A percentile compares a stretch with the other conserved stretches of the same genome.
Evolutionary conservation across 1,140 invertebrate species (phyloP).

Genomic region (Cephus cinctus): DNA sequence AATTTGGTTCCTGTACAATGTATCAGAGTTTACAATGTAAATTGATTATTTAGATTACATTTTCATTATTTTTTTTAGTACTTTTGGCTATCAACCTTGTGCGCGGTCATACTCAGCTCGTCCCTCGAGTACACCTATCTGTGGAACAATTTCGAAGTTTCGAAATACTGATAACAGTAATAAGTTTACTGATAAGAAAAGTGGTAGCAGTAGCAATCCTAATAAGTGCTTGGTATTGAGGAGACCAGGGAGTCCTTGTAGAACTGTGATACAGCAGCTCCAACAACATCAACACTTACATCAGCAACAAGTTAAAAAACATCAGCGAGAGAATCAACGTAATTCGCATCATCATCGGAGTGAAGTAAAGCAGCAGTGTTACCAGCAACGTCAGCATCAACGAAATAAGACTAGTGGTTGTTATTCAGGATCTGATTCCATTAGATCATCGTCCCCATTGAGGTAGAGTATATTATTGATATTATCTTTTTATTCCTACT

Average conservation of each 20-base stretch:
- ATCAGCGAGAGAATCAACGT: not conserved
- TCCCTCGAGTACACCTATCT: no score
- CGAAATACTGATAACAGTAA: not conserved
- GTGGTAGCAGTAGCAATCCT: not conserved
- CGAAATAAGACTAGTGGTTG: constrained; percentile 5
- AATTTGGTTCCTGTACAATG: not conserved
- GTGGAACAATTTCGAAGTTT: no score
- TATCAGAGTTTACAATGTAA: not conserved
- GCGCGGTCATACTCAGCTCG: not conserved
- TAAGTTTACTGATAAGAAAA: no score
- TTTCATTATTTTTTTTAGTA: constrained; percentile 4
- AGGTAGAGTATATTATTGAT: no score
- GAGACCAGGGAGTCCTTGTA: constrained; percentile 14
- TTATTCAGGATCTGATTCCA: no score
- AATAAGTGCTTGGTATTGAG: not conserved
- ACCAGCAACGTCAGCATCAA: constrained; percentile 6
- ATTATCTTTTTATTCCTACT: no score
- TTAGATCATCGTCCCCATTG: no score
- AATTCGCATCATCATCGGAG: not conserved
- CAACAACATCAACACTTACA: constrained; percentile 4
- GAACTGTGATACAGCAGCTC: not conserved
- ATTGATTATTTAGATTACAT: not conserved
- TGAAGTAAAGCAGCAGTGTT: not conserved
- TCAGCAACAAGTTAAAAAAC: not conserved
- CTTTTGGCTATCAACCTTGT: constrained; percentile 9